Evolutionary conservation across 2,113 vertebrate genomes (phyloP).

Genomic region (Ceratotherium simum): DNA sequence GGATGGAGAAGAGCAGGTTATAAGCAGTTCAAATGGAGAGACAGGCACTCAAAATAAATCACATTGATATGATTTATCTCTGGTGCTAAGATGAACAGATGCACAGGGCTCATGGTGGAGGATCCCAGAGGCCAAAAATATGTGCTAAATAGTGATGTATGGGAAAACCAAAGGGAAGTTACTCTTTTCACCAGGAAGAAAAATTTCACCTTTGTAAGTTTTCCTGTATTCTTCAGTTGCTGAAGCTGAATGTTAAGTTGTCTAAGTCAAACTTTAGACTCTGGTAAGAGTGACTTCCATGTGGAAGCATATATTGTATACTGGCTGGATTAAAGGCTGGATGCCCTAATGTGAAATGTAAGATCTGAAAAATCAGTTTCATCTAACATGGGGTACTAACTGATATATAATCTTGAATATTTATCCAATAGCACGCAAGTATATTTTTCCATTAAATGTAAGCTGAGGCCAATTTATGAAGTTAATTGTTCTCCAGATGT

Average conservation of each 20-base stretch:
- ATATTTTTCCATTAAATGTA: not conserved
- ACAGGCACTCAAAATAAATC: not conserved
- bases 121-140: not conserved
- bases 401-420: not conserved
- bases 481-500: not conserved
- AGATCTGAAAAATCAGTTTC: not conserved
- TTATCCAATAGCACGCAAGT: not conserved
- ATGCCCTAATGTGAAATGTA: too few relatives aligned
- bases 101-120: not conserved
- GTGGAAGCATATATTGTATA: too few relatives aligned
- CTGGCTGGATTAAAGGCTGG: too few relatives aligned
- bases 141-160: too few relatives aligned
- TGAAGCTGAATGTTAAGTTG: too few relatives aligned
- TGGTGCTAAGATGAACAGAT: not conserved
- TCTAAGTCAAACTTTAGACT: too few relatives aligned
- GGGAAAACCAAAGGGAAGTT: too few relatives aligned
- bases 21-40: not conserved
- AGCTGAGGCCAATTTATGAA: not conserved
- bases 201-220: not conserved
- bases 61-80: not conserved
- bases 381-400: not conserved
- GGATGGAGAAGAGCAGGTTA: not conserved
- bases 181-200: not conserved
- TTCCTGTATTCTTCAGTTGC: too few relatives aligned
- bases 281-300: too few relatives aligned